Conservation (phyloP, 92 coral and sea anemone species). For the Metridium senile region DNA sequence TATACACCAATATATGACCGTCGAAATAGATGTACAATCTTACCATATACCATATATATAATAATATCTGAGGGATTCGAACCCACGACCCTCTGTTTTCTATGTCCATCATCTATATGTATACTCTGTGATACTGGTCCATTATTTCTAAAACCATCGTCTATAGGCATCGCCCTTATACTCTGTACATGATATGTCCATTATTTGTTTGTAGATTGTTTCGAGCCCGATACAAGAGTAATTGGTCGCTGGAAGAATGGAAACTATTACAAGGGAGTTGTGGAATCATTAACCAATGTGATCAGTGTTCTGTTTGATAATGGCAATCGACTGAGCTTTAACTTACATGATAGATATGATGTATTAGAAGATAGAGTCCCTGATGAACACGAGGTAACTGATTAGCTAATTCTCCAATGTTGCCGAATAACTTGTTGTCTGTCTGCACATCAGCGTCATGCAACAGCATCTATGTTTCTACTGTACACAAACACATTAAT, state of each 20-base stretch:
- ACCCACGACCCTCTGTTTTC: too few relatives aligned
- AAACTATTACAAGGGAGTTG: conserved; percentile 82
- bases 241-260: conserved; percentile 90
- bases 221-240: conserved; percentile 78
- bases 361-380: conserved; percentile 71
- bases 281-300: conserved; percentile 76
- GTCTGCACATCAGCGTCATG: too few relatives aligned
- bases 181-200: neutral
- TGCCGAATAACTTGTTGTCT: too few relatives aligned
- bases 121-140: too few relatives aligned
- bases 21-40: neutral
- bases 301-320: conserved; percentile 79
- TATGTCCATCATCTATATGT: too few relatives aligned
- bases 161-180: too few relatives aligned
- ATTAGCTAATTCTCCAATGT: too few relatives aligned
- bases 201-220: conserved; percentile 48
- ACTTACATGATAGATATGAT: conserved; percentile 55
- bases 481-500: too few relatives aligned
- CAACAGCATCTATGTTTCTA: too few relatives aligned
- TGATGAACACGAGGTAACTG: conserved; percentile 49
- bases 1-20: neutral
- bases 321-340: conserved; percentile 57
- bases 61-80: too few relatives aligned
- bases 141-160: too few relatives aligned
- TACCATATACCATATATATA: too few relatives aligned